A percentile compares a stretch with the other conserved stretches of the same genome.
phyloP scores from a whole-genome alignment of 2,888 invertebrate genomes.

The Ctena decussata region DNA sequence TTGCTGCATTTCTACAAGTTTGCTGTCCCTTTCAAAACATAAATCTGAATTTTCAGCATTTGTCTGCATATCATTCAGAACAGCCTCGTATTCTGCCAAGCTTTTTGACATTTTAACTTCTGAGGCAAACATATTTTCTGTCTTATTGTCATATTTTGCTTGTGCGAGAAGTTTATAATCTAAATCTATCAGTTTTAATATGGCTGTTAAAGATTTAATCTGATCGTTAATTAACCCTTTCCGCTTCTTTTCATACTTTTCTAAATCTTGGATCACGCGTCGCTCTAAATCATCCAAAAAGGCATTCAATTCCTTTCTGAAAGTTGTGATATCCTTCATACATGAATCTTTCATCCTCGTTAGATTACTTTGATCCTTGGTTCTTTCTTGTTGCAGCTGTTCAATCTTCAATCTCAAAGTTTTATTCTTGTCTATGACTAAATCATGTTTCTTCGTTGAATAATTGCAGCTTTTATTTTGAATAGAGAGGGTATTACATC shows the following conservation, averaged over 20 bases:
- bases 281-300: background rate
- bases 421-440: background rate
- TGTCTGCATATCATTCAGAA: background rate
- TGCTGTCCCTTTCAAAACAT: background rate
- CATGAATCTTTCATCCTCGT: background rate
- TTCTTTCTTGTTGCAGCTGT: background rate
- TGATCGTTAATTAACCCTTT: background rate
- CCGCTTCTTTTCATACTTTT: background rate
- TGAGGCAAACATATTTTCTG: background rate
- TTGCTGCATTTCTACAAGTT: background rate
- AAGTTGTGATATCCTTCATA: background rate
- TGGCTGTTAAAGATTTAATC: background rate
- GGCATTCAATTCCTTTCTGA: background rate
- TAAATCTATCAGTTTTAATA: background rate
- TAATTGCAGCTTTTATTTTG: background rate
- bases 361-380: background rate
- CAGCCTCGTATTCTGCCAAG: background rate
- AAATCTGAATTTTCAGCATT: background rate
- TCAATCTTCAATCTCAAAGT: background rate
- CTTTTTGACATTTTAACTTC: background rate
- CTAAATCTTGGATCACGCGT: background rate
- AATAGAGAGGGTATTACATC: background rate
- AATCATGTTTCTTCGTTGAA: background rate
- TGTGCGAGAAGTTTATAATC: background rate
- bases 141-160: background rate